Conservation (phyloP, 2,113 vertebrate genomes). For the Piprites chloris region DNA sequence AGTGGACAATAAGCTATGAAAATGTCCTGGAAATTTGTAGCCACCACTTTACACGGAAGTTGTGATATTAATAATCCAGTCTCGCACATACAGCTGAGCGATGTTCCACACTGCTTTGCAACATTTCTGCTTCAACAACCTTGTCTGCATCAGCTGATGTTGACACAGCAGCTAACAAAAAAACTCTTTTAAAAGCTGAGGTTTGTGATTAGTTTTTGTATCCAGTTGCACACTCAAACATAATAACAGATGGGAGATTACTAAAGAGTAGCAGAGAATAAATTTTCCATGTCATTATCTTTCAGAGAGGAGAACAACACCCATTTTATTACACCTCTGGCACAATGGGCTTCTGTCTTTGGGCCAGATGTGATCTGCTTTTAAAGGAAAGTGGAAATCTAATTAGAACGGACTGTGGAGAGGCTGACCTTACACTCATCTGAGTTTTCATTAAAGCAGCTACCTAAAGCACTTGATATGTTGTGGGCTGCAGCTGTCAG, state of each 20-base stretch:
- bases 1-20: background rate
- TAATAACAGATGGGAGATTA: constrained; percentile 41
- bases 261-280: constrained; percentile 5
- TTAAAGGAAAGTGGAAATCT: constrained; percentile 15
- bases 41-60: background rate
- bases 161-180: background rate
- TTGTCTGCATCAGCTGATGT: background rate
- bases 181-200: background rate
- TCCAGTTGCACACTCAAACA: background rate
- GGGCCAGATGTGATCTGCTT: constrained; percentile 4
- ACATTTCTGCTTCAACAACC: background rate
- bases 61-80: background rate
- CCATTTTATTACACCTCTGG: background rate
- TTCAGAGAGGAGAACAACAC: background rate
- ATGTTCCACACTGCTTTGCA: background rate
- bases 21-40: background rate
- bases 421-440: background rate
- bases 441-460: constrained; percentile 11
- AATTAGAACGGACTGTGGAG: background rate
- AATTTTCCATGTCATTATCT: constrained; percentile 46
- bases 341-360: background rate
- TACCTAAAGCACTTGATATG: background rate
- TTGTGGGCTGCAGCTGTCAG: constrained; percentile 37
- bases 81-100: background rate
- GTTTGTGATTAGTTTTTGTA: constrained; percentile 43